phyloP scores from a whole-genome alignment of 2,888 invertebrate species.

The Melanostoma mellinum region DNA sequence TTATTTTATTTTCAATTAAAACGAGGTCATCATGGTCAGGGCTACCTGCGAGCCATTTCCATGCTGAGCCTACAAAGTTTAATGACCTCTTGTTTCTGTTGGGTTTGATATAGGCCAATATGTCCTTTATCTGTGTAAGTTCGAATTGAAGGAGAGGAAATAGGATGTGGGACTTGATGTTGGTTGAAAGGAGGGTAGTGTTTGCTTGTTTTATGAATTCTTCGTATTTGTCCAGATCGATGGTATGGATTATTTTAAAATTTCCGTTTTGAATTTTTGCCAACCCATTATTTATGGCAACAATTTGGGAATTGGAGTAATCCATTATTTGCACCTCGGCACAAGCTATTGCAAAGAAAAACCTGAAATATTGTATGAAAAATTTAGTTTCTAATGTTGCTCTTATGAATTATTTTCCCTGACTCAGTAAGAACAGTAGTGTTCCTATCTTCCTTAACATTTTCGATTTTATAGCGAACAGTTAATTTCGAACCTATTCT shows the following conservation, averaged over 20 bases:
- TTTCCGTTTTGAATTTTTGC: slow-evolving; percentile 44
- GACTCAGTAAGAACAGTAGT: slow-evolving; percentile 11
- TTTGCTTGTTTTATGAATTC: neutral
- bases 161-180: neutral
- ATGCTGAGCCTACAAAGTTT: neutral
- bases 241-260: slow-evolving; percentile 48
- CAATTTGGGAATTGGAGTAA: slow-evolving; percentile 51
- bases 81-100: slow-evolving; percentile 10
- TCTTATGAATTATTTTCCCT: slow-evolving; percentile 23
- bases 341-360: neutral
- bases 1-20: neutral
- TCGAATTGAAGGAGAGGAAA: neutral
- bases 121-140: neutral
- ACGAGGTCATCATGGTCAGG: slow-evolving; percentile 1
- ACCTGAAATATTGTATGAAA: slow-evolving; percentile 2
- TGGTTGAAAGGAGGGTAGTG: neutral
- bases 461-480: neutral
- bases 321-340: slow-evolving; percentile 59
- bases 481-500: slow-evolving; percentile 3
- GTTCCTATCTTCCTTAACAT: slow-evolving; percentile 7
- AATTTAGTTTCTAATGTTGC: slow-evolving; percentile 12
- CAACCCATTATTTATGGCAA: slow-evolving; percentile 26
- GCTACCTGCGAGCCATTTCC: slow-evolving; percentile 19
- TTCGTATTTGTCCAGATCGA: slow-evolving; percentile 37
- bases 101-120: slow-evolving; percentile 1